phyloP scores from a whole-genome alignment of 2,113 vertebrate species.

The Ailurus styani region DNA sequence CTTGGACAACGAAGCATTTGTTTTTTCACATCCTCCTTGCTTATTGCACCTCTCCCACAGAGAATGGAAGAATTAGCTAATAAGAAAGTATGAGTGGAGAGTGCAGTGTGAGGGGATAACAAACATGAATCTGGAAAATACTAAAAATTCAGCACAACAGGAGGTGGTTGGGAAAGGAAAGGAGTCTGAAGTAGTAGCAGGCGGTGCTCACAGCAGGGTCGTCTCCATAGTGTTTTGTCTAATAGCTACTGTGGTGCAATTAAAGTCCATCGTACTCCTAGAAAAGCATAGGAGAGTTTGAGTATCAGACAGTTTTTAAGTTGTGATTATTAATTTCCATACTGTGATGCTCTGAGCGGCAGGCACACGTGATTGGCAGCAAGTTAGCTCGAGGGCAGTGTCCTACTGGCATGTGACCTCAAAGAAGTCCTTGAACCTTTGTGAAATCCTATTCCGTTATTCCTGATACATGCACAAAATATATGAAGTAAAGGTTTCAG shows the following conservation, averaged over 20 bases:
- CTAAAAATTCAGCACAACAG: background rate
- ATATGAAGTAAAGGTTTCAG: background rate
- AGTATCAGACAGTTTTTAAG: background rate
- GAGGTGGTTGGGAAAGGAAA: background rate
- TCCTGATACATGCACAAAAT: background rate
- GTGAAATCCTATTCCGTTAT: background rate
- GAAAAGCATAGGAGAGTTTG: background rate
- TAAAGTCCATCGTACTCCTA: background rate
- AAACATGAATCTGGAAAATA: background rate
- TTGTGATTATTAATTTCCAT: background rate
- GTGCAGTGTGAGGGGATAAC: background rate
- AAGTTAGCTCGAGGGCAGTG: background rate
- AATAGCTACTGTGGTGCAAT: background rate
- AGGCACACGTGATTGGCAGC: background rate
- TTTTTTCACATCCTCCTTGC: background rate
- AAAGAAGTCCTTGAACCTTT: background rate
- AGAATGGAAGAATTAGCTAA: background rate
- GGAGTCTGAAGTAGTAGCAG: background rate
- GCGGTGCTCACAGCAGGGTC: background rate
- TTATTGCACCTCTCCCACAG: background rate
- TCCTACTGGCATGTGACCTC: background rate
- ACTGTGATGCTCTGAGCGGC: background rate
- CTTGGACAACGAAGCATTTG: background rate
- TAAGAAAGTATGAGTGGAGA: background rate
- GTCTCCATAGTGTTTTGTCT: background rate